Percentiles rank a stretch among this genome's conserved stretches.
Evolutionary conservation across 2,113 vertebrate species (phyloP).

Genomic region (Lampris megalopsis): DNA sequence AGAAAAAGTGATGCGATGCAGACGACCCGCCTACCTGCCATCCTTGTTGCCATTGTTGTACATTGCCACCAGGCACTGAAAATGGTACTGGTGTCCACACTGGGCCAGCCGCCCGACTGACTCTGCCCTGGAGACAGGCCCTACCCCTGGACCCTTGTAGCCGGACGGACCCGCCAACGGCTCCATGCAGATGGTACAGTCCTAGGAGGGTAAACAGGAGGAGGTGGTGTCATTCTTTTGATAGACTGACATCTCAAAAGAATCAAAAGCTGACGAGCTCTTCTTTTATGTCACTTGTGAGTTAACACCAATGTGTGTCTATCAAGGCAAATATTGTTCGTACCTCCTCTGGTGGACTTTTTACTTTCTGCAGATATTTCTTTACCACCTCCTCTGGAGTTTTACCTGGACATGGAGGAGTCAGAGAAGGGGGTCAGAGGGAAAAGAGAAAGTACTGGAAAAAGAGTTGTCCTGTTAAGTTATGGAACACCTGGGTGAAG

Average conservation of each 20-base stretch:
- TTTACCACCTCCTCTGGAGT: slow-evolving; percentile 93
- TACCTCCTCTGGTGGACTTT: slow-evolving; percentile 91
- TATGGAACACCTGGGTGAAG: background rate
- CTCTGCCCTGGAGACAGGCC: slow-evolving; percentile 83
- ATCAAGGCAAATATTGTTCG: slow-evolving; percentile 8
- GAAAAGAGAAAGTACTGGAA: background rate
- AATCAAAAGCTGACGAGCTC: background rate
- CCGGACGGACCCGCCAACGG: slow-evolving; percentile 88
- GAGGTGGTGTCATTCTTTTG: background rate
- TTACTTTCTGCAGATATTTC: slow-evolving; percentile 93
- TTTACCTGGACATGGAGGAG: slow-evolving; percentile 84
- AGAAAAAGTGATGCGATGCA: background rate
- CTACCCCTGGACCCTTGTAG: slow-evolving; percentile 88
- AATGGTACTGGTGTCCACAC: slow-evolving; percentile 92
- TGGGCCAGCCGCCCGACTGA: slow-evolving; percentile 89
- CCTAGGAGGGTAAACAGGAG: slow-evolving; percentile 65
- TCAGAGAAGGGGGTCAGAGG: too few species aligned
- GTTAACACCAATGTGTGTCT: background rate
- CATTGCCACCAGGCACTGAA: slow-evolving; percentile 96
- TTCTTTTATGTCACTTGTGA: too few species aligned
- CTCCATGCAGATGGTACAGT: slow-evolving; percentile 98
- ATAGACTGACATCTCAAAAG: background rate
- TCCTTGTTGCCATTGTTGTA: slow-evolving; percentile 98
- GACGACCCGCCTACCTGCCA: slow-evolving; percentile 75
- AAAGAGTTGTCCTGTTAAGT: background rate